Evolutionary conservation across 1,140 invertebrate genomes (phyloP), one percentile per base, ranked within the genome.

Genomic region (Gryon sp.): DNA sequence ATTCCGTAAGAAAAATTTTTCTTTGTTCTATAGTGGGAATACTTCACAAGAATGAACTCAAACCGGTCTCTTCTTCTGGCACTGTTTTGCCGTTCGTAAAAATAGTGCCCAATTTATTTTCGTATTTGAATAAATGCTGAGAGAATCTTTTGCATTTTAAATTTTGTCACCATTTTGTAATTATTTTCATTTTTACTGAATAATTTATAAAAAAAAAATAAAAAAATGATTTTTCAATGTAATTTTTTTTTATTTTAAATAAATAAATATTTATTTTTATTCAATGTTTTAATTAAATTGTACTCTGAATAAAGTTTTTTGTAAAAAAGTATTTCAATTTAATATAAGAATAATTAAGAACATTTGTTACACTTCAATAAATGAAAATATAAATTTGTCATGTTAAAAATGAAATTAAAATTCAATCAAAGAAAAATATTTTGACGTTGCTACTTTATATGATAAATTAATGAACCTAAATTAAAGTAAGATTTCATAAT

Each of bases 31-130:
- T 57, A 32, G 48, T 41, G 41, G 28, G 45, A 69, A 69, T 34
- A 60, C 34, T 11, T 38, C 55, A 30, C 34, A 15, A 16, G 43
- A 53, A 45, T 57, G 62, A 72, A 72, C 68, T 72, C 46, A 78
- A 72, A 69, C 55, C 63, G 40, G 41, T 68, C 34, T 18, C 55
- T 63, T 43, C 50, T 53, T 73, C 68, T 73, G 62, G 57, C 68
- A 69, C 62, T 65, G 16, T 73, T 73, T 63, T 55, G 32, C 32
- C 40, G 57, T 0, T 53, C 38, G 30, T 78, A 78, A 78, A 78
- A 74, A 69, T 78, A 78, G 76, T 59, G 45, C 9, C 41, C 14
- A 41, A 74, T 78, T 73, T 73, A 69, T 78, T 74, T 74, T 78
- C 38, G 57, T 57, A 41, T 73, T 63, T 45, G 30, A 59, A 72